Evolutionary conservation across 2,888 invertebrate species (phyloP).

Genomic region (Xestobium rufovillosum): DNA sequence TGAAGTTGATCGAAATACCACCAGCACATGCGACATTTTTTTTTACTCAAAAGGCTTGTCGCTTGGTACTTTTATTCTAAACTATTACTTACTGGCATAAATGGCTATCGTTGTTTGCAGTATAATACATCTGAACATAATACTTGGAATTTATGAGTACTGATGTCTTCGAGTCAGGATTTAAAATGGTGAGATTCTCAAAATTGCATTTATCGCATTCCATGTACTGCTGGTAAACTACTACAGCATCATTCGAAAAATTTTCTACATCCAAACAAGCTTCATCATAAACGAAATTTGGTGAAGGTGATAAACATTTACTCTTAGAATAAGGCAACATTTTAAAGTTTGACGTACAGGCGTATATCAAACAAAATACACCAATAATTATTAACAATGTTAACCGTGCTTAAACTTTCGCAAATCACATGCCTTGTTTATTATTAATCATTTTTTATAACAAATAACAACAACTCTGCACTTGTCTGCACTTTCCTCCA

Average conservation of each 20-base stretch:
- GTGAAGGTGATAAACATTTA: constrained; percentile 30
- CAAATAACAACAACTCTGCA: no score
- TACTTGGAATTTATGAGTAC: constrained; percentile 38
- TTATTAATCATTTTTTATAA: no score
- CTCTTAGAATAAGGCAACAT: constrained; percentile 26
- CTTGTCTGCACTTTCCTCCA: no score
- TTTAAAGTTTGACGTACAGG: constrained; percentile 7
- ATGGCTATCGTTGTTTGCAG: constrained; percentile 19
- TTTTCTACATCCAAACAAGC: constrained; percentile 41
- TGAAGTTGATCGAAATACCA: no score
- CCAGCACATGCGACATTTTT: no score
- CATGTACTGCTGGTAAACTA: constrained; percentile 37
- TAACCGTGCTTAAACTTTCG: no score
- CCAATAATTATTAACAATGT: no score
- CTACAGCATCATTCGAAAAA: constrained; percentile 27
- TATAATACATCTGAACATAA: constrained; percentile 32
- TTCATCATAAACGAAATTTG: constrained; percentile 37
- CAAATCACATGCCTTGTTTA: no score
- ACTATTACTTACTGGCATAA: constrained; percentile 34
- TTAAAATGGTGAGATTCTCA: constrained; percentile 30
- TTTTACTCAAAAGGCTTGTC: no score
- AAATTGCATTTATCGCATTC: constrained; percentile 41
- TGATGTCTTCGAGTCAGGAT: constrained; percentile 28
- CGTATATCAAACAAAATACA: no score
- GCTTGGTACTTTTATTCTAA: no score